Evolutionary conservation across 2,888 invertebrate species (phyloP).

Genomic region (Mayetiola destructor): DNA sequence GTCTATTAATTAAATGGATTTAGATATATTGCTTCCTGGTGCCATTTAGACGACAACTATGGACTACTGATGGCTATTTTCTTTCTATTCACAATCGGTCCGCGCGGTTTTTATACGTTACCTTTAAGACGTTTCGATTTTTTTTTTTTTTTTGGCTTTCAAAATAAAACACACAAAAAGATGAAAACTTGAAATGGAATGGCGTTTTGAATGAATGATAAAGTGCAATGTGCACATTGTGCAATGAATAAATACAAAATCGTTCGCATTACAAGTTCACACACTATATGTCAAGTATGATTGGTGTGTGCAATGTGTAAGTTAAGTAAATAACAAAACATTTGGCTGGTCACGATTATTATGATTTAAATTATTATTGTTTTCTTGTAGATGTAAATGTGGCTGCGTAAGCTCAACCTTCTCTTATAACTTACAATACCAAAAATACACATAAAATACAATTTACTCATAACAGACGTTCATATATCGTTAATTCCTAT

Average conservation of each 20-base stretch:
- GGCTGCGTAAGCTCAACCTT: background rate
- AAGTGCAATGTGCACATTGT: background rate
- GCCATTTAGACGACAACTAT: slow-evolving; percentile 6
- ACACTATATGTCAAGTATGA: slow-evolving; percentile 11
- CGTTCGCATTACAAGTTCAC: slow-evolving; percentile 9
- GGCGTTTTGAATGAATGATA: background rate
- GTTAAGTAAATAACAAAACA: background rate
- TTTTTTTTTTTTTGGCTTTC: background rate
- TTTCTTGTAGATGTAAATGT: background rate
- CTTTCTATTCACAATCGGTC: too few species aligned
- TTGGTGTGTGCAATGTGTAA: too few species aligned
- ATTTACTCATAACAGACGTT: too few species aligned
- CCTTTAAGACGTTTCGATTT: background rate
- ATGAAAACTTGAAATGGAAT: background rate
- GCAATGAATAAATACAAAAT: too few species aligned
- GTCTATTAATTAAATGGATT: background rate
- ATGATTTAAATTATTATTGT: background rate
- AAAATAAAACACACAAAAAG: background rate
- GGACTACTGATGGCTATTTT: slow-evolving; percentile 3
- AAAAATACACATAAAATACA: too few species aligned
- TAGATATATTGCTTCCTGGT: slow-evolving; percentile 11
- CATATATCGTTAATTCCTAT: background rate
- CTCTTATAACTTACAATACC: too few species aligned
- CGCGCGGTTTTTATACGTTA: too few species aligned
- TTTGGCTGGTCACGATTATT: background rate